Percentiles rank a stretch among this genome's conserved stretches.
These are phyloP conservation scores for Pelecanoides urinatrix DNA, from an alignment of 2,113 vertebrate species.

Conservation along the genomic window DNA sequence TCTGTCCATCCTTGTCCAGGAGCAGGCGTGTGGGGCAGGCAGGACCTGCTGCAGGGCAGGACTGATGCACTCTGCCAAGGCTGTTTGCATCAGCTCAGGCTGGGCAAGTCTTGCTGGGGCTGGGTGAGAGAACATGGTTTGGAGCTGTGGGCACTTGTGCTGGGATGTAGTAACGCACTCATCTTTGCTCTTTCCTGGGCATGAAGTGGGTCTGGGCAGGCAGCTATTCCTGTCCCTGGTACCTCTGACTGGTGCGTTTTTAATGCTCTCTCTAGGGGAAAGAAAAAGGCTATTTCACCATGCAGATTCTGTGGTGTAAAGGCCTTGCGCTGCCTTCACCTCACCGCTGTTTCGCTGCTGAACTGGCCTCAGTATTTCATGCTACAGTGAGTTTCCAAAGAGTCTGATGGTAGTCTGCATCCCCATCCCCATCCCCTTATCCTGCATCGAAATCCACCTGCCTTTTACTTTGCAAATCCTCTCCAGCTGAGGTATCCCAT, in stretches of 20 bases:
- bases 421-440: background rate
- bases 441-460: background rate
- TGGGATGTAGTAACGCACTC: background rate
- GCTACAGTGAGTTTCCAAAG: background rate
- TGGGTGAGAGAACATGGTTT: background rate
- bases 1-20: background rate
- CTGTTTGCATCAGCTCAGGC: background rate
- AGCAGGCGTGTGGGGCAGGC: fast-evolving
- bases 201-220: background rate
- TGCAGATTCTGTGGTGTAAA: background rate
- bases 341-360: background rate
- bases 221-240: background rate
- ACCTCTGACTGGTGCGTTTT: background rate
- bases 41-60: background rate
- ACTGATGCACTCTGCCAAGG: background rate
- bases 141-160: background rate
- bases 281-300: background rate
- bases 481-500: background rate
- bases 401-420: background rate
- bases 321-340: background rate
- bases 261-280: background rate
- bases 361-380: background rate
- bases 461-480: background rate
- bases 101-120: background rate
- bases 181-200: background rate